Percentiles rank a stretch among this genome's conserved stretches.
phyloP scores from a whole-genome alignment of 2,797 vertebrate genomes.

The Pseudochaenichthys georgianus region DNA sequence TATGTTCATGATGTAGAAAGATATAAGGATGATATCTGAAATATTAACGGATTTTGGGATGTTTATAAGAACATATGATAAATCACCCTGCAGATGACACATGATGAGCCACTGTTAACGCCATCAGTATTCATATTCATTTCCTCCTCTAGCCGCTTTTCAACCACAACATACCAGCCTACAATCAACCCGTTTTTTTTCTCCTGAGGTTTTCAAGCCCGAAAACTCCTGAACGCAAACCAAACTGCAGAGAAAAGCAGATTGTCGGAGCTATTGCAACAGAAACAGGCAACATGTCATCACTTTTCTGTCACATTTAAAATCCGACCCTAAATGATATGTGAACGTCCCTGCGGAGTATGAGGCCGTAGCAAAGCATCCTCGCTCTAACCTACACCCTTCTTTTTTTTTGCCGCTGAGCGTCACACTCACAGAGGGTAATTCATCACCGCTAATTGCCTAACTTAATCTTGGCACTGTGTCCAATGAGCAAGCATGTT shows the following conservation, averaged over 20 bases:
- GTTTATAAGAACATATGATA: neutral
- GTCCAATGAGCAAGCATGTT: conserved; percentile 61
- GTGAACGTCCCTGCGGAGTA: neutral
- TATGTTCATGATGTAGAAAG: neutral
- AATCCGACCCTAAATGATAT: conserved; percentile 20
- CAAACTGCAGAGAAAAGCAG: conserved; percentile 28
- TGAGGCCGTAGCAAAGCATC: neutral
- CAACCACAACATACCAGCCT: conserved; percentile 11
- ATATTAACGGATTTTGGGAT: neutral
- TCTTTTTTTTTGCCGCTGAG: conserved; percentile 32
- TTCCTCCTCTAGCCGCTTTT: conserved; percentile 1
- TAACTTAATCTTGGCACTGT: conserved; percentile 61
- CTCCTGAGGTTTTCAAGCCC: conserved; percentile 4
- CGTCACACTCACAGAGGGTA: conserved; percentile 40
- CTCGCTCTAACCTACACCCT: conserved; percentile 25
- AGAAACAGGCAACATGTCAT: conserved; percentile 50
- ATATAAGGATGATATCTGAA: neutral
- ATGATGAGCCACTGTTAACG: neutral
- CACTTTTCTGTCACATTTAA: conserved; percentile 29
- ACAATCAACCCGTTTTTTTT: conserved; percentile 1
- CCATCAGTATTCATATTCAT: neutral
- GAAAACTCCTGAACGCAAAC: conserved; percentile 4
- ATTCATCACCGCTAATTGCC: conserved; percentile 70
- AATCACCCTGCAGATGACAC: neutral
- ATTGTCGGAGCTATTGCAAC: conserved; percentile 49